These are phyloP conservation scores for Drosophila limbata DNA, from an alignment of 2,888 invertebrate genomes.

Conservation along the genomic window DNA sequence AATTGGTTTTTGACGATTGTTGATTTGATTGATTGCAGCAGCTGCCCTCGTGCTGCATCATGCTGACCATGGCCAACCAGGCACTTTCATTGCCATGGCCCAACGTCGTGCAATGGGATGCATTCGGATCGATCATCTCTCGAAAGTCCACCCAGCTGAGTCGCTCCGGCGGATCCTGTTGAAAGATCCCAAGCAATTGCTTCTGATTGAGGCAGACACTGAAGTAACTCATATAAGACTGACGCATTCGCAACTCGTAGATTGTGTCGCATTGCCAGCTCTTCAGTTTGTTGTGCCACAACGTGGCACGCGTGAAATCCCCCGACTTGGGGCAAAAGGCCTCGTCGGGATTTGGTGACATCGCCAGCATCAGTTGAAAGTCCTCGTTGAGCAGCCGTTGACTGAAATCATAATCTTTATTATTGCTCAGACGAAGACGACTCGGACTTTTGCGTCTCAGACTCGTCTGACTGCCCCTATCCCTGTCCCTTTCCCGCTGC, in stretches of 20 bases:
- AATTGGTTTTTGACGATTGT: background rate
- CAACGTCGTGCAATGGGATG: background rate
- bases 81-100: background rate
- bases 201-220: constrained; percentile 69
- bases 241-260: constrained; percentile 70
- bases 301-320: constrained; percentile 54
- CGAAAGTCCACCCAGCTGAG: constrained; percentile 63
- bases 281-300: constrained; percentile 75
- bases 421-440: background rate
- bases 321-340: constrained; percentile 53
- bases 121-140: background rate
- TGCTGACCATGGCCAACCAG: constrained; percentile 12
- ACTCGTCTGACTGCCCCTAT: constrained; percentile 1
- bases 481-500: too few species aligned
- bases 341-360: constrained; percentile 59
- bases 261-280: constrained; percentile 60
- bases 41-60: constrained; percentile 24
- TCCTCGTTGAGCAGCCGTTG: constrained; percentile 57
- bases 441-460: background rate
- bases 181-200: constrained; percentile 70
- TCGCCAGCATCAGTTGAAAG: constrained; percentile 66
- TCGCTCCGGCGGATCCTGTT: constrained; percentile 51
- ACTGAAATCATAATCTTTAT: background rate
- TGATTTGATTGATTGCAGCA: constrained; percentile 2
- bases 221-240: constrained; percentile 76